Conservation (phyloP, 2,113 vertebrate species). For the Gymnarchus niloticus region DNA sequence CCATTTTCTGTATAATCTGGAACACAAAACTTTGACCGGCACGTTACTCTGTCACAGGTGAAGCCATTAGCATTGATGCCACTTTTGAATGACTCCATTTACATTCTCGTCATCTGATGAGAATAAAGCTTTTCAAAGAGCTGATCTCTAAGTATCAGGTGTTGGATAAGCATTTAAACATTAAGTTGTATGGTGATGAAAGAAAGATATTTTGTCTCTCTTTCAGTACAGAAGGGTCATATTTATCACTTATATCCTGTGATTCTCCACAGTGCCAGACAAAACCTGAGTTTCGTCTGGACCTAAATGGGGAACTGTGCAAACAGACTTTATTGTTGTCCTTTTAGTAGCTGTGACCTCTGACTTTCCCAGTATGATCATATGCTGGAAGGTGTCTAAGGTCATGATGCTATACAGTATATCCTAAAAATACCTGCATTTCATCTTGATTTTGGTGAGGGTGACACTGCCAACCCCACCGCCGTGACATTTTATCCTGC, state of each 20-base stretch:
- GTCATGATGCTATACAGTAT: no score
- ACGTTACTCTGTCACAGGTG: neutral
- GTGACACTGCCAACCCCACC: neutral
- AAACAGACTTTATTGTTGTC: neutral
- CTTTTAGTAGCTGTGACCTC: neutral
- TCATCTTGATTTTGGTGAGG: neutral
- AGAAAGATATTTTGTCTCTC: neutral
- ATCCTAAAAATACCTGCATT: neutral
- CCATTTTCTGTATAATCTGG: neutral
- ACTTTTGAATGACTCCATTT: slow-evolving; percentile 5
- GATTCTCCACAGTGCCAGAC: neutral
- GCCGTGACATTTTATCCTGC: neutral
- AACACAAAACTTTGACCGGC: neutral
- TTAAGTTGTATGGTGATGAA: neutral
- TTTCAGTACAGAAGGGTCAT: neutral
- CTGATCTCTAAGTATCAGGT: neutral
- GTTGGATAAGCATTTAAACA: neutral
- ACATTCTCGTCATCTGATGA: neutral
- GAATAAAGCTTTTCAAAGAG: neutral
- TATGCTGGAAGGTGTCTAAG: neutral
- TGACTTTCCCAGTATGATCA: neutral
- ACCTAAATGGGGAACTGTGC: neutral
- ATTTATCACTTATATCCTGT: neutral
- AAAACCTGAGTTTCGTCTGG: neutral
- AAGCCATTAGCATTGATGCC: slow-evolving; percentile 8